Conservation (phyloP, 2,888 invertebrate genomes). For the Ophioninae sp. region DNA sequence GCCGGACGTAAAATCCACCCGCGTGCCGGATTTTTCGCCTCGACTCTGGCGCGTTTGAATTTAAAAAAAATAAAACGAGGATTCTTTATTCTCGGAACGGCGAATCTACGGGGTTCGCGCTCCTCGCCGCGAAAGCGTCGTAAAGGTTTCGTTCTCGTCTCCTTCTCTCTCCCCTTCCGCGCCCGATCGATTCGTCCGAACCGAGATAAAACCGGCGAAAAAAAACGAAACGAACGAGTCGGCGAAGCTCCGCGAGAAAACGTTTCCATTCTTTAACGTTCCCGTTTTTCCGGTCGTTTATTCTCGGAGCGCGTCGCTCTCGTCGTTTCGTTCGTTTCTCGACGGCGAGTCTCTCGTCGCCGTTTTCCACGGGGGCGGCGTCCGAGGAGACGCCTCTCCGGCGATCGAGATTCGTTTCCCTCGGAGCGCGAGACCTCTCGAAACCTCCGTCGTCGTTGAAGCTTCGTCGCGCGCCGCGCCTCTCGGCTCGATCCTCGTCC, state of each 20-base stretch:
- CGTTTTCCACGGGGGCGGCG: neutral
- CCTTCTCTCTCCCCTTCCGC: slow-evolving; percentile 5
- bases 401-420: neutral
- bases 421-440: neutral
- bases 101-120: neutral
- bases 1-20: slow-evolving; percentile 14
- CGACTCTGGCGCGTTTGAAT: neutral
- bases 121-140: slow-evolving; percentile 16
- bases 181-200: neutral
- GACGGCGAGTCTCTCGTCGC: neutral
- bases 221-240: neutral
- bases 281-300: slow-evolving; percentile 30
- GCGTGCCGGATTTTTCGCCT: slow-evolving; percentile 22
- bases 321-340: slow-evolving; percentile 15
- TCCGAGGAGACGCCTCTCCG: neutral
- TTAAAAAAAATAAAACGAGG: neutral
- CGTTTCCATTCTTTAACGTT: slow-evolving; percentile 5
- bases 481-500: neutral
- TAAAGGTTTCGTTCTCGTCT: neutral
- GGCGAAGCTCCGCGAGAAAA: neutral
- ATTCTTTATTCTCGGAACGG: slow-evolving; percentile 35
- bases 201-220: neutral
- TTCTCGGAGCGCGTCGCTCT: slow-evolving; percentile 27
- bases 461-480: too few species aligned
- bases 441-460: neutral